Evolutionary conservation across 2,113 vertebrate genomes (phyloP).

Genomic region (Solea solea): DNA sequence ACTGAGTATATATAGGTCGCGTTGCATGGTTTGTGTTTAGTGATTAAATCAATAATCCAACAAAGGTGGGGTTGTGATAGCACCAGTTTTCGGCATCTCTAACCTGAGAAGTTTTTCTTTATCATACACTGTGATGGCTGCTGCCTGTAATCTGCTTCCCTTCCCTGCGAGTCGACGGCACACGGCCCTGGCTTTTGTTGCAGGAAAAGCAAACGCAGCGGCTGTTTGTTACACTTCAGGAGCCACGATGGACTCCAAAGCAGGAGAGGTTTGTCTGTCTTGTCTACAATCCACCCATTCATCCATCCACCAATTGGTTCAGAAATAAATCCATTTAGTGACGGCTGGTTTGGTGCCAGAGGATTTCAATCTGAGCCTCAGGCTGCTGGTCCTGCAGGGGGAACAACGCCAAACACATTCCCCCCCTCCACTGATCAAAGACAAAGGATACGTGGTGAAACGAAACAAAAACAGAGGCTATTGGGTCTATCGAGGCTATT

Average conservation of each 20-base stretch:
- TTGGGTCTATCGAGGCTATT: conserved; percentile 52
- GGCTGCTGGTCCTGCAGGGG: conserved; percentile 50
- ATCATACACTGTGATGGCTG: conserved; percentile 75
- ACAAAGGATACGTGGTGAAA: conserved; percentile 48
- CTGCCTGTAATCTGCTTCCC: conserved; percentile 76
- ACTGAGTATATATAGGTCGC: conserved; percentile 74
- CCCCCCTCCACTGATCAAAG: conserved; percentile 42
- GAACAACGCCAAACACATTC: conserved; percentile 41
- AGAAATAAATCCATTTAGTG: conserved; percentile 59
- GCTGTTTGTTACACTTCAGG: conserved; percentile 45
- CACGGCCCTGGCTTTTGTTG: conserved; percentile 57
- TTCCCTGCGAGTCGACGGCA: conserved; percentile 73
- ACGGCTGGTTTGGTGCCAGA: conserved; percentile 40
- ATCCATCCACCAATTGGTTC: conserved; percentile 31
- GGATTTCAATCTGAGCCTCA: conserved; percentile 52
- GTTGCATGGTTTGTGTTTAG: conserved; percentile 75
- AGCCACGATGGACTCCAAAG: conserved; percentile 43
- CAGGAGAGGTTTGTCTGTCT: conserved; percentile 55
- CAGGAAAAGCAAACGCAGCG: conserved; percentile 36
- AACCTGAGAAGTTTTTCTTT: conserved; percentile 82
- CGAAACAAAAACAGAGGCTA: conserved; percentile 54
- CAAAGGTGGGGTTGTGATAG: conserved; percentile 67
- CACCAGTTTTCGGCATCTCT: conserved; percentile 84
- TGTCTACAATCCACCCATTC: conserved; percentile 44
- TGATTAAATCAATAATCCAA: conserved; percentile 66